These are phyloP conservation scores for Yponomeuta malinellus DNA, from an alignment of 2,888 invertebrate species.

Conservation along the genomic window DNA sequence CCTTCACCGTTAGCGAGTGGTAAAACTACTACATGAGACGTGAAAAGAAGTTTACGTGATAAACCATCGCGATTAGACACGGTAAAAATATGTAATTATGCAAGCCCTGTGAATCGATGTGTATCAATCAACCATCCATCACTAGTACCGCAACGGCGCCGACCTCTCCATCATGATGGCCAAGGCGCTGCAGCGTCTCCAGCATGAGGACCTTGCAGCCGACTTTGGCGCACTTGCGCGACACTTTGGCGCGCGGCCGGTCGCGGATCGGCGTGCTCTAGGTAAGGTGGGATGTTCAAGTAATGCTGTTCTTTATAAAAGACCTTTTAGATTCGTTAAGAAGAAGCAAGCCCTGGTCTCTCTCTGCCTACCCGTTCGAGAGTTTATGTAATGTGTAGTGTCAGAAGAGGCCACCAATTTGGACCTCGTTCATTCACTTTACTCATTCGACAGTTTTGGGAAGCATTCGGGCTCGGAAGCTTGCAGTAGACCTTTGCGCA, in stretches of 20 bases:
- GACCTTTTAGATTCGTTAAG: too few relatives aligned
- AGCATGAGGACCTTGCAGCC: constrained; percentile 77
- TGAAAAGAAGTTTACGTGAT: too few relatives aligned
- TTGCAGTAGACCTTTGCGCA: neutral
- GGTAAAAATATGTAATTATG: too few relatives aligned
- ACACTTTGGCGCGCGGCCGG: constrained; percentile 86
- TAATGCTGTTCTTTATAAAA: constrained; percentile 16
- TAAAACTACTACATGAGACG: too few relatives aligned
- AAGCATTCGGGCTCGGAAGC: neutral
- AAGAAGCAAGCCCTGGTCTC: too few relatives aligned
- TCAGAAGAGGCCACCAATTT: neutral
- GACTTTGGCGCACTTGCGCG: constrained; percentile 87
- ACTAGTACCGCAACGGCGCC: constrained; percentile 38
- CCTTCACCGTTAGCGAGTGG: too few relatives aligned
- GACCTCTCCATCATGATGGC: constrained; percentile 50
- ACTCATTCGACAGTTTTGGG: too few relatives aligned
- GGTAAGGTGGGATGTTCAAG: constrained; percentile 12
- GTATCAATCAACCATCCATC: neutral
- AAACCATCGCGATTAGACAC: too few relatives aligned
- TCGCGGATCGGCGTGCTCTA: constrained; percentile 86
- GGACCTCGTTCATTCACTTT: too few relatives aligned
- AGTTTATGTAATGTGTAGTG: neutral
- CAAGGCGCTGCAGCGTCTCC: constrained; percentile 59
- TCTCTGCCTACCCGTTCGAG: neutral
- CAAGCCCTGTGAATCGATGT: too few relatives aligned